phyloP scores from a whole-genome alignment of 2,797 vertebrate species.

The Psittacula echo region DNA sequence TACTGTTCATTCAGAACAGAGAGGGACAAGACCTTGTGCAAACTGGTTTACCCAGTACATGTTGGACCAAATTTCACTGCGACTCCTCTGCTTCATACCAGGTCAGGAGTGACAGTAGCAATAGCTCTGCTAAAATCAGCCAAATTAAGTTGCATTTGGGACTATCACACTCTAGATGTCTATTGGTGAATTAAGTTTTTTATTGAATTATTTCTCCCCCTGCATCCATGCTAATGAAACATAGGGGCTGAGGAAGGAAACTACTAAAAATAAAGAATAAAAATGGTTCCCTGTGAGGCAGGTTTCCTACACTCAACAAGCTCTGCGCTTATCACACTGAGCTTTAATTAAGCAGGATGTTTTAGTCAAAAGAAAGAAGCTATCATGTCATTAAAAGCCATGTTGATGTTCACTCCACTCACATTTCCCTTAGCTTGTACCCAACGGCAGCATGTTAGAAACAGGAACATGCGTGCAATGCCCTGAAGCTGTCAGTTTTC shows the following conservation, averaged over 20 bases:
- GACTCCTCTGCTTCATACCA: background rate
- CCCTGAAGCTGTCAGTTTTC: background rate
- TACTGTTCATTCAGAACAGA: background rate
- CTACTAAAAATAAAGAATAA: background rate
- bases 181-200: background rate
- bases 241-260: background rate
- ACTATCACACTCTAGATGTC: background rate
- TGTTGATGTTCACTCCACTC: background rate
- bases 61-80: background rate
- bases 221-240: background rate
- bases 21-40: background rate
- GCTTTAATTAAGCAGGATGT: constrained; percentile 23
- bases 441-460: background rate
- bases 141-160: background rate
- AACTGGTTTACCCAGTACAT: background rate
- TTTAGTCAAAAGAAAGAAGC: background rate
- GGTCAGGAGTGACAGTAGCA: background rate
- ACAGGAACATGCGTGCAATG: background rate
- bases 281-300: background rate
- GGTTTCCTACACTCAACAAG: background rate
- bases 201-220: background rate
- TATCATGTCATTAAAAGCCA: background rate
- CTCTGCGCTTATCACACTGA: background rate
- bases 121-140: background rate
- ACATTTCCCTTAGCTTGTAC: background rate